Base-by-base conservation (phyloP, 2,113 vertebrate species). In the Oreotrochilus melanogaster region DNA sequence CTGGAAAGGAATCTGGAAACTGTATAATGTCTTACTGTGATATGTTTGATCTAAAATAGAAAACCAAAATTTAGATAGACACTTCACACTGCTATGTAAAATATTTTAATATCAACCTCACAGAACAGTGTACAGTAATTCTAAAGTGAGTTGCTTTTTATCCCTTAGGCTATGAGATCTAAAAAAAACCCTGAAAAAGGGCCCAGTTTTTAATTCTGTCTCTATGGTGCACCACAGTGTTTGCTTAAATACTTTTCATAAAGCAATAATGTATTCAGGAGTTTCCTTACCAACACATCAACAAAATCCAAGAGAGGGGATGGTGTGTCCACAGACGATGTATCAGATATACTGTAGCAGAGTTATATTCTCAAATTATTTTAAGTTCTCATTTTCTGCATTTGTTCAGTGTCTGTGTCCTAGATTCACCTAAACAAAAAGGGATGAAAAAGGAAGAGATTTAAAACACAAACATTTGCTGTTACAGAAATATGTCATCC, bases 31-130 rank as follows among this genome's bases (percentile, higher is more conserved):
- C 56, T 72, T 33, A 35, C 6, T 57, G 54, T 25, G 28, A 67
- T 62, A 67, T 81, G 28, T 50, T 69, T 37, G 21, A 79, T 61
- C 85, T 82, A 78, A 94, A 95, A 86, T 8, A 90, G n/a, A 92
- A 95, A 89, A 4, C 2, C 1, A 1, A 72, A 87, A 75, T 61
- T 69, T 28, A 82, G 50, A 24, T 28, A 88, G 64, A 88, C 82
- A 31, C 30, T 61, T 89, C 71, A 69, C 37, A 58, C 18, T 53
- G 30, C 66, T 93, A 79, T 2, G 17, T 57, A 65, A 66, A 93
- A 93, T 56, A 70, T 43, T 6, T 25, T 10, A 75, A 4, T 31
- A 72, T 50, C 65, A 89, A 11, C 56, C 43, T 51, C 47, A 67
- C 37, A 28, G 11, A 19, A 51, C 5, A 30, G 18, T 4, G 35